Base-by-base conservation (phyloP, 1,140 invertebrate genomes). In the Ectropis grisescens region DNA sequence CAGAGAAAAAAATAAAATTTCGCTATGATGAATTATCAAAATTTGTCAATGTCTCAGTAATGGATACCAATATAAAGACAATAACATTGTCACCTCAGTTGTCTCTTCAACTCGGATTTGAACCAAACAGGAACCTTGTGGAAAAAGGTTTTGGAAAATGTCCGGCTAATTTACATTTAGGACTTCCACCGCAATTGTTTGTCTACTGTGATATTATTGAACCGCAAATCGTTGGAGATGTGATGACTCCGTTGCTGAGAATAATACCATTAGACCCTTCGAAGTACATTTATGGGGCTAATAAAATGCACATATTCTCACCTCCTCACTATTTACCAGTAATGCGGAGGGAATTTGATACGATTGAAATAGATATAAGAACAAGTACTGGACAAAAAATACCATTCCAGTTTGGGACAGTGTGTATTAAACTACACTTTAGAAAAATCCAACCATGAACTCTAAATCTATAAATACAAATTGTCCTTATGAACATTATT, bases 191-290 rank as follows among this genome's bases (percentile, higher is more conserved):
- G 11, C 51, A 64, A 36, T 28, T 58, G 29, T 69, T 62, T 45
- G 41, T 70, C 35, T 70, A 74, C 35, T 57, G 44, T 28, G 62
- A 69, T 40, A 59, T 67, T 10, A 33, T 62, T 8, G 50, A 58
- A 37, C 50, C 58, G 6, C 61, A 70, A 33, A 47, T 61, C 7
- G 52, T 70, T 25, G 61, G 60, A n/a, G 56, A 70, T 43, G 47
- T 58, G 6, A 50, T 60, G 28, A 48, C 44, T 11, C 45, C 55
- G 12, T 35, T 64, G 19, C 33, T 65, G n/a, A 37, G 59, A 43
- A 45, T 62, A 2, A 41, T 68, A 33, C 41, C 48, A 12, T 41
- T 59, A 25, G 43, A 55, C 29, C 42, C 40, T 7, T 12, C 33
- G 11, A 41, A 53, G 30, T 58, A 61, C 29, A 39, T 49, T 19